Percentiles rank a stretch among this genome's conserved stretches.
Evolutionary conservation across 2,797 vertebrate genomes (phyloP).

Genomic region (Natrix natrix): DNA sequence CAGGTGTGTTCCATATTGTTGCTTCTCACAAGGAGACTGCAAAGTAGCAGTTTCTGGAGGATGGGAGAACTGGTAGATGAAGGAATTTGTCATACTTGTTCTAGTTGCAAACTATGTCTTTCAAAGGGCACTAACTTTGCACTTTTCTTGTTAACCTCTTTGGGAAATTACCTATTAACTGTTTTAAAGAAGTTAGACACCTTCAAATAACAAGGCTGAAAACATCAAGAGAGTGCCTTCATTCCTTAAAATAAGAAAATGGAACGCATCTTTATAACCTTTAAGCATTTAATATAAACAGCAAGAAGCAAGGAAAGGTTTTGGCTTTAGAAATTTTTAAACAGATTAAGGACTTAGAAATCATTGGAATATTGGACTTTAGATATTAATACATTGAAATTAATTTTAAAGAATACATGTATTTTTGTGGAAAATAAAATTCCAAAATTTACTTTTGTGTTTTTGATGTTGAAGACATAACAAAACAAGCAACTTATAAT

Average conservation of each 20-base stretch:
- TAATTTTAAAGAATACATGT: neutral
- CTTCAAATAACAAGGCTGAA: neutral
- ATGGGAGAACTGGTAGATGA: neutral
- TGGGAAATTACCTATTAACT: neutral
- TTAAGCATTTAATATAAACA: neutral
- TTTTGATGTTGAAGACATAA: neutral
- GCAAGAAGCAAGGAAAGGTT: neutral
- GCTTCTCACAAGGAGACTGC: neutral
- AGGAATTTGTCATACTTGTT: neutral
- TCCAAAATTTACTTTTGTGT: no score
- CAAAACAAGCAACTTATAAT: neutral
- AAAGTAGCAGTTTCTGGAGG: neutral
- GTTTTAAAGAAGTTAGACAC: neutral
- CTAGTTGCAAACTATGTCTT: neutral
- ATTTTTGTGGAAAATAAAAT: neutral
- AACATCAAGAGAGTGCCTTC: neutral
- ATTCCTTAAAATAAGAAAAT: neutral
- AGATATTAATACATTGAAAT: neutral
- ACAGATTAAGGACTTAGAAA: neutral
- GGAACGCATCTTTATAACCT: neutral
- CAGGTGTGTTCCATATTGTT: neutral
- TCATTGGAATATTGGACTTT: neutral
- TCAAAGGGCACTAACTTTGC: neutral
- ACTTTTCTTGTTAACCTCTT: neutral
- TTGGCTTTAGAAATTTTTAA: neutral